Evolutionary conservation across 2,888 invertebrate genomes (phyloP).

Genomic region (Escarpia spicata): DNA sequence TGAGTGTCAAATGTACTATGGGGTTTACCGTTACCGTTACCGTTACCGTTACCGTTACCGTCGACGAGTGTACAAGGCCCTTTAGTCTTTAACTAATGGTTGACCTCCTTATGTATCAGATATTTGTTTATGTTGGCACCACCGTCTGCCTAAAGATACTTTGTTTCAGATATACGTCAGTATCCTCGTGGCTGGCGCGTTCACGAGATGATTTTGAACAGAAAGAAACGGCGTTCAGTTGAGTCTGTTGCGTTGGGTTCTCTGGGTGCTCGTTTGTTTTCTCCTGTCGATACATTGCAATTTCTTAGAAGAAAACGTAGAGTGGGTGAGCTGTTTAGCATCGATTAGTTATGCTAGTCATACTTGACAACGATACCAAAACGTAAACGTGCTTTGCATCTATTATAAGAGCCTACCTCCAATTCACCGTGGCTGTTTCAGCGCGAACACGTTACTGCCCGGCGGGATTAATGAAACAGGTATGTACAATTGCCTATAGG

Average conservation of each 20-base stretch:
- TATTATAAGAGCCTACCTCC: not conserved
- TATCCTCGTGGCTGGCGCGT: not conserved
- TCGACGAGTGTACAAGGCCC: no score
- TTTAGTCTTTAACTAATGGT: not conserved
- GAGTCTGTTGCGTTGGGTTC: not conserved
- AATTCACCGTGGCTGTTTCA: not conserved
- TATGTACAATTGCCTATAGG: not conserved
- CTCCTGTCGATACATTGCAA: not conserved
- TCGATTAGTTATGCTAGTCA: not conserved
- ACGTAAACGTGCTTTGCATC: not conserved
- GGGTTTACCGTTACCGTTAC: no score
- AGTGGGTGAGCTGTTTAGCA: not conserved
- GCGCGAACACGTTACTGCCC: not conserved
- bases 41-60: no score
- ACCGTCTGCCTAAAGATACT: not conserved
- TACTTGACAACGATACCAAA: not conserved
- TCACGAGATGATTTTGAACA: not conserved
- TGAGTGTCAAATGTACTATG: no score
- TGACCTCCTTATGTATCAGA: not conserved
- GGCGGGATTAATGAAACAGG: slow-evolving; percentile 13
- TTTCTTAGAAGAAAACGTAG: not conserved
- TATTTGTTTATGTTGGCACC: not conserved
- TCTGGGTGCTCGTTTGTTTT: not conserved
- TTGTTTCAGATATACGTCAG: not conserved
- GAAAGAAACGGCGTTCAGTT: not conserved